Evolutionary conservation across 2,888 invertebrate genomes (phyloP).

Genomic region (Leucoptera coffeella): DNA sequence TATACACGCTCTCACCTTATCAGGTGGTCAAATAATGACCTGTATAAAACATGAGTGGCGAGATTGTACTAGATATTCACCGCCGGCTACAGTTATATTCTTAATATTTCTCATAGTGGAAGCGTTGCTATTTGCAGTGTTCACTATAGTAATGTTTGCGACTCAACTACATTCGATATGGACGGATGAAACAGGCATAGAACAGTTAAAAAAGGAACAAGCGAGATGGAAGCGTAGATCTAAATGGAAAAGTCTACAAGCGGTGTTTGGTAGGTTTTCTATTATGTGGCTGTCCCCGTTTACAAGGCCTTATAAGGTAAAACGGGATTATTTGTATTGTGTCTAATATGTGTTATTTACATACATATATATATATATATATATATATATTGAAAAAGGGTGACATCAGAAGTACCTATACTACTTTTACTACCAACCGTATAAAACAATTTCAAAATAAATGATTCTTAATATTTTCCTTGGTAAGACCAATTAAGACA

Average conservation of each 20-base stretch:
- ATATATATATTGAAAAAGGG: no score
- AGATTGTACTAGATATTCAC: constrained; percentile 87
- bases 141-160: constrained; percentile 95
- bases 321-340: constrained; percentile 78
- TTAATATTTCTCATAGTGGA: constrained; percentile 89
- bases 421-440: no score
- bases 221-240: constrained; percentile 89
- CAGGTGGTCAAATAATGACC: constrained; percentile 88
- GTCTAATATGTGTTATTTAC: constrained; percentile 61
- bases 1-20: constrained; percentile 84
- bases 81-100: constrained; percentile 91
- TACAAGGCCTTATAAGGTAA: constrained; percentile 73
- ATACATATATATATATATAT: no score
- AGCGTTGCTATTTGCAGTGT: constrained; percentile 92
- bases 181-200: constrained; percentile 98
- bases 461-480: no score
- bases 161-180: constrained; percentile 96
- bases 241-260: constrained; percentile 90
- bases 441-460: no score
- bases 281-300: constrained; percentile 94
- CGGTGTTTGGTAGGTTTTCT: constrained; percentile 95
- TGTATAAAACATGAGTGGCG: constrained; percentile 94
- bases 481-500: no score
- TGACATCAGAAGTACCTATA: no score
- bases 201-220: constrained; percentile 93